These are phyloP conservation scores for Palaemon carinicauda DNA, from an alignment of 1,140 invertebrate genomes.

Conservation along the genomic window DNA sequence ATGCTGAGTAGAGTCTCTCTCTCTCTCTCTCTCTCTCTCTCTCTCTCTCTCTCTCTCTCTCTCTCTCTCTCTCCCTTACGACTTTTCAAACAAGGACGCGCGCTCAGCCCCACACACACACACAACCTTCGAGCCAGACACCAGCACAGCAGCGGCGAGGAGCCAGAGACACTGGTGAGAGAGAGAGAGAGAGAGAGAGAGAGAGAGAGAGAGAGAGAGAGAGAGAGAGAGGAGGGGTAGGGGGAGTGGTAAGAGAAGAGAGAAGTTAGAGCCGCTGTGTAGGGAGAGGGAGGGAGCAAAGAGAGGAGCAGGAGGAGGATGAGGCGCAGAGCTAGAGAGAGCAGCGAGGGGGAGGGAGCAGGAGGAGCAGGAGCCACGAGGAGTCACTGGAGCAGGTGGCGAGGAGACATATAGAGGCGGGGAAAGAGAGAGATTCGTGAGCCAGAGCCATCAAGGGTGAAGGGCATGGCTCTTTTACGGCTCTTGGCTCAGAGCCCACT, in stretches of 20 bases:
- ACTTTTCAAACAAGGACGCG: background rate
- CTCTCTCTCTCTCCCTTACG: background rate
- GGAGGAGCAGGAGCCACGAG: background rate
- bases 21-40: conserved; percentile 10
- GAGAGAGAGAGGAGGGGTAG: background rate
- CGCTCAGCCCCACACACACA: background rate
- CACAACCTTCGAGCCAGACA: background rate
- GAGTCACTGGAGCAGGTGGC: background rate
- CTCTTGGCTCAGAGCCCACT: conserved; percentile 33
- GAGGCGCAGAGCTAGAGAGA: background rate
- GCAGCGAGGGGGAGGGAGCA: background rate
- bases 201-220: background rate
- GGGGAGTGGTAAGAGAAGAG: background rate
- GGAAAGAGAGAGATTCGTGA: background rate
- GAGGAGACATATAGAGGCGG: background rate
- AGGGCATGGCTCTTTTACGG: conserved; percentile 16
- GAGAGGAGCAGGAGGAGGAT: background rate
- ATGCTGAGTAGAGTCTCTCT: background rate
- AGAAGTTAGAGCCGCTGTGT: background rate
- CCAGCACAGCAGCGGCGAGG: background rate
- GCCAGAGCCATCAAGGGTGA: background rate
- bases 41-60: background rate
- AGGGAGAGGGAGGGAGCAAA: background rate
- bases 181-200: background rate
- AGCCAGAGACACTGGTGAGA: background rate